Evolutionary conservation across 1,140 invertebrate genomes (phyloP).

Genomic region (Magallana ariakensis): DNA sequence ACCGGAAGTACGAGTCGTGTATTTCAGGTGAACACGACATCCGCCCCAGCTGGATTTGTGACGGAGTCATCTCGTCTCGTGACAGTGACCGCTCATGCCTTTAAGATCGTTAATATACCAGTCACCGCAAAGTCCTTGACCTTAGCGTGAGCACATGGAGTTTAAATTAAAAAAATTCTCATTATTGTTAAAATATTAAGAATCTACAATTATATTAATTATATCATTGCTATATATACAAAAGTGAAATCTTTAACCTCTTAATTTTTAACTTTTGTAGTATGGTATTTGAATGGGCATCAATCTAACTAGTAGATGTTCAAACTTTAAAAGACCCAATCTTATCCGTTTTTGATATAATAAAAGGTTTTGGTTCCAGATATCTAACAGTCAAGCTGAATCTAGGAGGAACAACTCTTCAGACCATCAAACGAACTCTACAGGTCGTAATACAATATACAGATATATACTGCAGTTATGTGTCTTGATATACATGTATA

Average conservation of each 20-base stretch:
- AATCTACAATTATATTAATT: background rate
- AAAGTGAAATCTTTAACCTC: no score
- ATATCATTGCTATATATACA: background rate
- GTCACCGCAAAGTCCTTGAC: background rate
- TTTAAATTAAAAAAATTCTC: no score
- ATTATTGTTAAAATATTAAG: background rate
- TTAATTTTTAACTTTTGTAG: no score
- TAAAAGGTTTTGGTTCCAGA: background rate
- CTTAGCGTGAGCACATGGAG: slow-evolving; percentile 28
- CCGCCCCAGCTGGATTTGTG: background rate
- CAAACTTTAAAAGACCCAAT: no score
- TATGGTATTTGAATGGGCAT: no score
- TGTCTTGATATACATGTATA: no score
- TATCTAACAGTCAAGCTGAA: background rate
- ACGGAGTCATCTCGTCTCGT: background rate
- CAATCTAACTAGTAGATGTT: no score
- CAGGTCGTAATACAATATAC: background rate
- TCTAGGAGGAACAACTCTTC: background rate
- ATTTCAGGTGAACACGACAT: background rate
- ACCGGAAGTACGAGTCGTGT: background rate
- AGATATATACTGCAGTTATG: no score
- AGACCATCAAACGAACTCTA: slow-evolving; percentile 17
- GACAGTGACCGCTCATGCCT: background rate
- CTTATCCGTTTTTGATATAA: no score
- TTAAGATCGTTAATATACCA: background rate